Conservation (phyloP, 2,888 invertebrate species). For the Dicycla oo region DNA sequence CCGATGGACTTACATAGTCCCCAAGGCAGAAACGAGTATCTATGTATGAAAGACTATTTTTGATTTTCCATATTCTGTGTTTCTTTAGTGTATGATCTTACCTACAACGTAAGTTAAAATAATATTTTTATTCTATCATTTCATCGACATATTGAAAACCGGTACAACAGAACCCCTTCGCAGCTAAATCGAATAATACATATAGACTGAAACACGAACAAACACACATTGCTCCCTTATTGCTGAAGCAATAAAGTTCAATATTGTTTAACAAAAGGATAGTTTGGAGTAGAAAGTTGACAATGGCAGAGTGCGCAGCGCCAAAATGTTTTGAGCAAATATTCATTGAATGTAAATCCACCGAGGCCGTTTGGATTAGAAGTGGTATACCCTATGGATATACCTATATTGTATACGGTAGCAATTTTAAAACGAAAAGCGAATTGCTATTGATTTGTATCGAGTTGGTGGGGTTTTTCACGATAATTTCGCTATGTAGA, state of each 20-base stretch:
- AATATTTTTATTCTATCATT: constrained; percentile 39
- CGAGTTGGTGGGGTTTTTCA: constrained; percentile 13
- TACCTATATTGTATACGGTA: constrained; percentile 66
- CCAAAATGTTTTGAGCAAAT: constrained; percentile 87
- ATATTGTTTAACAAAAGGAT: constrained; percentile 59
- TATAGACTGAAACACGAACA: constrained; percentile 55
- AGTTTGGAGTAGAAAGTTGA: constrained; percentile 72
- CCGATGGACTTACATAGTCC: neutral
- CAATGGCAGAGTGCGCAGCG: constrained; percentile 76
- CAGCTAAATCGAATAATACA: constrained; percentile 74
- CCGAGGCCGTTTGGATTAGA: constrained; percentile 81
- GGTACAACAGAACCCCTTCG: constrained; percentile 64
- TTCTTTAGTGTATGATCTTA: neutral
- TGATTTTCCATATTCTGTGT: neutral
- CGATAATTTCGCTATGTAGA: neutral
- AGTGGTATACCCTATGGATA: constrained; percentile 72
- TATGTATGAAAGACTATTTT: neutral
- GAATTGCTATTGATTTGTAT: constrained; percentile 64
- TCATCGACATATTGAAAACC: constrained; percentile 69
- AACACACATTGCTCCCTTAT: constrained; percentile 50
- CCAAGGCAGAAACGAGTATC: neutral
- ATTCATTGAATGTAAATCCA: constrained; percentile 87
- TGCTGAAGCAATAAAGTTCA: constrained; percentile 58
- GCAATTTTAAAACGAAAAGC: constrained; percentile 64
- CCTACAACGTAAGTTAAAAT: neutral